Conservation (phyloP, 2,113 vertebrate species). For the Eurypyga helias region DNA sequence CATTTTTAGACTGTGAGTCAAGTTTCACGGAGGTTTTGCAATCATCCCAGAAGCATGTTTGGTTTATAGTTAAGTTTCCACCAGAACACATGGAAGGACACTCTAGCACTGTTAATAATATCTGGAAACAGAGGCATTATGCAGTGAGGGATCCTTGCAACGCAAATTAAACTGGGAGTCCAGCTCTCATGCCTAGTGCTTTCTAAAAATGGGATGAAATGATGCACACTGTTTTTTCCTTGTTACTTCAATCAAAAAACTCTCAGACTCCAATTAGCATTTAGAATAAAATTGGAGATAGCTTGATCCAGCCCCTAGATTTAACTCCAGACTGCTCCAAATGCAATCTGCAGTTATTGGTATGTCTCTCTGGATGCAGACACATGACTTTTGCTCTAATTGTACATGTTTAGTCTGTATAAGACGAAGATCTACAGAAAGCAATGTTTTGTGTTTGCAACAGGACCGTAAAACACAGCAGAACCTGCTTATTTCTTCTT, state of each 20-base stretch:
- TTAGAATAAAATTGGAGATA: background rate
- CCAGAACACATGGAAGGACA: background rate
- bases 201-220: background rate
- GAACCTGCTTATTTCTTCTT: background rate
- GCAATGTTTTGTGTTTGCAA: background rate
- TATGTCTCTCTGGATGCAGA: background rate
- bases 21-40: slow-evolving; percentile 25
- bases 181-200: background rate
- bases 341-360: background rate
- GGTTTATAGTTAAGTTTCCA: slow-evolving; percentile 32
- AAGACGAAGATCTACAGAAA: background rate
- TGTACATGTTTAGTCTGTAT: background rate
- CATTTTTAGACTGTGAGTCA: slow-evolving; percentile 79
- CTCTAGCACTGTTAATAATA: background rate
- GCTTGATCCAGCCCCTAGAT: background rate
- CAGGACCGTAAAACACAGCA: background rate
- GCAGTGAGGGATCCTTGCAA: background rate
- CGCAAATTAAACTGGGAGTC: background rate
- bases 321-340: background rate
- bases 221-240: background rate
- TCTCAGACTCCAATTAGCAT: background rate
- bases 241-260: background rate
- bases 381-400: background rate
- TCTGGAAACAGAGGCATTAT: slow-evolving; percentile 5
- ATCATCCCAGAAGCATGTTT: background rate